Evolutionary conservation across 2,797 vertebrate species (phyloP), one percentile per base, ranked within the genome.

Genomic region (Novumbra hubbsi): DNA sequence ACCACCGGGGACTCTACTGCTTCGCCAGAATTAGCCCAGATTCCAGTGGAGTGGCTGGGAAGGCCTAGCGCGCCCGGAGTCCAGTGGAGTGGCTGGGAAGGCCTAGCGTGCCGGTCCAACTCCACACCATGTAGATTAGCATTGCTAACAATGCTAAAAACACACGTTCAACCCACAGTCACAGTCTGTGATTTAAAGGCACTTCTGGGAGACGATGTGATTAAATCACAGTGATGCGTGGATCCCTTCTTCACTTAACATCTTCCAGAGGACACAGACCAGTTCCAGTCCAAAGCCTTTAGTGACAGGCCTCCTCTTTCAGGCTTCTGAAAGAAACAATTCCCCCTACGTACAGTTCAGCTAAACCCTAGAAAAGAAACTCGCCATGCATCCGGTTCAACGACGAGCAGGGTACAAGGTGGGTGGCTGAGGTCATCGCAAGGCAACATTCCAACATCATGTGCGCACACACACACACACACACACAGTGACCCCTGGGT

Each of bases 371-470:
- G 24, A 28, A 27, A 81, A 84, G 28, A 24, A 80, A 75, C 76
- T 89, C 78, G 78, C 70, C 80, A 85, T 84, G 71, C 80, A 85
- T 84, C 82, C 7, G 34, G 77, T 79, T 77, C 17, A 74, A 72
- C 74, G 8, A 45, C 41, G 41, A 14, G 41, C 41, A 45, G 41
- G 12, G 41, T 14, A 14, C 9, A 65, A 79, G 68, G 70, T 6
- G 4, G 65, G 32, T 12, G 74, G 77, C 84, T 77, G 73, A 82
- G 49, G 69, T 68, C 41, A 64, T 70, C 69, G 34, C 84, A 76
- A 82, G 79, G 74, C 82, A 73, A 70, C 70, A 32, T 73, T 80
- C 82, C 85, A 77, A 78, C 78, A 75, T 52, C 74, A 15, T 63
- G 48, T 27, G 28, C 48, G 7, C 67, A 17, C 63, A 12, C 50